These are phyloP conservation scores for Urocynchramus pylzowi DNA, from an alignment of 2,113 vertebrate genomes.

Conservation along the genomic window DNA sequence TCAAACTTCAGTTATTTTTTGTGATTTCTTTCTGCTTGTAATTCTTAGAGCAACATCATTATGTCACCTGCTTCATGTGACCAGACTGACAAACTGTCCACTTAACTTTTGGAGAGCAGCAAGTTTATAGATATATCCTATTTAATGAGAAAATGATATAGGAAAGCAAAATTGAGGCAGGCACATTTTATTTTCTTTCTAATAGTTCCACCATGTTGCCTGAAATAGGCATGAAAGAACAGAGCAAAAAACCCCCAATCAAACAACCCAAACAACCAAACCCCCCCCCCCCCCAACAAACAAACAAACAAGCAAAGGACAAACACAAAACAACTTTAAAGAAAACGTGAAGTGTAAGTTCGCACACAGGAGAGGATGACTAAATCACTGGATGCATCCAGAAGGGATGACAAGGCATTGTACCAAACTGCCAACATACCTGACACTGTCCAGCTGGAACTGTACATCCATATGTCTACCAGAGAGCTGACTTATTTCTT, in stretches of 20 bases:
- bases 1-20: not conserved
- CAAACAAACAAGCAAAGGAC: not conserved
- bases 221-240: not conserved
- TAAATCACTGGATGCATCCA: not conserved
- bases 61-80: not conserved
- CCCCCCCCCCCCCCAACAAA: too few species aligned
- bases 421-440: slow-evolving; percentile 65
- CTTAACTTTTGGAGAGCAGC: not conserved
- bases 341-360: not conserved
- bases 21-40: not conserved
- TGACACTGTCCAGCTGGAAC: slow-evolving; percentile 88
- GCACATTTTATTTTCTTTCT: not conserved
- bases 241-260: not conserved
- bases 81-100: not conserved
- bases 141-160: not conserved
- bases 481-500: slow-evolving; percentile 80
- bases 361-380: not conserved
- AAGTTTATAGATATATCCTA: not conserved
- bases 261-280: not conserved
- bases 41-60: not conserved
- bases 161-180: not conserved
- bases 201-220: not conserved
- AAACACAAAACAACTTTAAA: not conserved
- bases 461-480: slow-evolving; percentile 82
- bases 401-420: not conserved